These are phyloP conservation scores for Piaya cayana DNA, from an alignment of 2,113 vertebrate species.

Conservation along the genomic window DNA sequence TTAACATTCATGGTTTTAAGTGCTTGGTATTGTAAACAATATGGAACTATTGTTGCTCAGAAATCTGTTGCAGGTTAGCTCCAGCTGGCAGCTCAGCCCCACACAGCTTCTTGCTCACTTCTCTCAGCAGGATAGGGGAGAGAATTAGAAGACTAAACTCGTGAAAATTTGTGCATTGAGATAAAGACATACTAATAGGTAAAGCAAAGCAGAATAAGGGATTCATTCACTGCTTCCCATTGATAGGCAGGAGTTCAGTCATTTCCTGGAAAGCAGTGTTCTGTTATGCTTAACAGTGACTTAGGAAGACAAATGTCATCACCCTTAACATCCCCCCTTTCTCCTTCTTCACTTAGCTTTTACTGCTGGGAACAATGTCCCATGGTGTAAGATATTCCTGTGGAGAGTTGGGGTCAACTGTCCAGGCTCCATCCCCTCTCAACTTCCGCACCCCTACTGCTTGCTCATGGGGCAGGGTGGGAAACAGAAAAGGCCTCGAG, in stretches of 20 bases:
- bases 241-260: background rate
- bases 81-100: background rate
- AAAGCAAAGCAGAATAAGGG: background rate
- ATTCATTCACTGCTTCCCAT: background rate
- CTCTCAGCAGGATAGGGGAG: background rate
- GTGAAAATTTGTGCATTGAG: background rate
- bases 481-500: background rate
- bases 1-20: background rate
- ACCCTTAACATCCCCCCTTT: background rate
- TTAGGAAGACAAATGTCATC: background rate
- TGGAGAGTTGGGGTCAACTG: background rate
- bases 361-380: background rate
- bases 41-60: background rate
- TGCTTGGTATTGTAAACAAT: background rate
- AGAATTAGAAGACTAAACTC: background rate
- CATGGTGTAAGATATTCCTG: background rate
- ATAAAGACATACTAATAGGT: background rate
- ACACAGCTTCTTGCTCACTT: background rate
- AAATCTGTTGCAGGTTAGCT: background rate
- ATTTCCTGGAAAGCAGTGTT: background rate
- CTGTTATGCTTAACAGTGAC: accelerated
- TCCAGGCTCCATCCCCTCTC: background rate
- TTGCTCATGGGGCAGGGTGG: background rate
- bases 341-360: background rate
- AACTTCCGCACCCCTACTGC: background rate